These are phyloP conservation scores for Anadara kagoshimensis DNA, from an alignment of 1,140 invertebrate genomes.

Conservation along the genomic window DNA sequence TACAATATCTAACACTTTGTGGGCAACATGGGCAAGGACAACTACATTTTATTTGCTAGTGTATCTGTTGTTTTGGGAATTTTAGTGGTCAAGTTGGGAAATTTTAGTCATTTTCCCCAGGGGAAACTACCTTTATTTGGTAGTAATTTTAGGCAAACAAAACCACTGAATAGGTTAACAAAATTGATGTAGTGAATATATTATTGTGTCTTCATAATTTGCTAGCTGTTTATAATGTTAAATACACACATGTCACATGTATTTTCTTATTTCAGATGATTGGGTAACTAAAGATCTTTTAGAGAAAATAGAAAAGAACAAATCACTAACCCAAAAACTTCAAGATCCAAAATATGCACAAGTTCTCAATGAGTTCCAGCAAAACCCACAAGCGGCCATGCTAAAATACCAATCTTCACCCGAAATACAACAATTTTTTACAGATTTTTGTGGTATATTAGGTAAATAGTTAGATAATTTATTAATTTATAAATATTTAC, in stretches of 20 bases:
- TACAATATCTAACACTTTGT: no score
- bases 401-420: constrained; percentile 25
- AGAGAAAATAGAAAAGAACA: constrained; percentile 24
- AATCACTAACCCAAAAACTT: constrained; percentile 22
- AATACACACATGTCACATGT: background rate
- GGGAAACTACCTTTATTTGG: no score
- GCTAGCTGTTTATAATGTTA: background rate
- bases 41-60: no score
- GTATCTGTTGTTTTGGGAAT: no score
- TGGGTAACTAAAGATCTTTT: constrained; percentile 29
- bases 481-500: no score
- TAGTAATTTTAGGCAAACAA: no score
- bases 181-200: no score
- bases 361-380: constrained; percentile 19
- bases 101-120: no score
- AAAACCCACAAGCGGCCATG: constrained; percentile 26
- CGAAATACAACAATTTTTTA: constrained; percentile 28
- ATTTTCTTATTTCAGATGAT: constrained; percentile 13
- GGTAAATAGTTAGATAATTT: constrained; percentile 3
- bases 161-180: no score
- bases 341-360: constrained; percentile 23
- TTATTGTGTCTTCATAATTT: no score
- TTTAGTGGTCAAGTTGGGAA: no score
- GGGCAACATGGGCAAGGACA: no score
- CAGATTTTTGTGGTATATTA: constrained; percentile 32